Base-by-base conservation (phyloP, 2,888 invertebrate genomes). In the Melanophora roralis region DNA sequence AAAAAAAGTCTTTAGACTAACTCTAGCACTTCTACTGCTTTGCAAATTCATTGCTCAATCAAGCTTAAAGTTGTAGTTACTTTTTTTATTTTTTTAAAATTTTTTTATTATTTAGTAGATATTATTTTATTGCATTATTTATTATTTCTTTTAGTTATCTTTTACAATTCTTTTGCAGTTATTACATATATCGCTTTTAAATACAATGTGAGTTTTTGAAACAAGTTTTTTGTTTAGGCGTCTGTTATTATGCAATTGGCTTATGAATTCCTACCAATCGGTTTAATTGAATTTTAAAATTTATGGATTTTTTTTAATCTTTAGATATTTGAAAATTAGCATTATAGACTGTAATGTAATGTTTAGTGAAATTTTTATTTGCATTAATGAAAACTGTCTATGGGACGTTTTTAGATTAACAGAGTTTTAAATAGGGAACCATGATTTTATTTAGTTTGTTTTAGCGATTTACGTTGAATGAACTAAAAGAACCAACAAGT, bases 41-140 rank as follows among this genome's bases (percentile, higher is more conserved):
- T 75, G 72, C 68, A 65, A 82, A 79, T 64, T 57, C 62, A 62
- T 81, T 78, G 71, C 81, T 73, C 76, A 78, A 81, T 81, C 78
- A 81, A 81, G 78, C 81, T 77, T 60, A 65, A 72, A 78, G 55
- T 81, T 75, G 32, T 55, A 47, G 55, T 73, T 47, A 38, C 14
- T 38, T 43, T 60, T 14, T 23, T 19, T 72, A 38, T 19, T 32
- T 8, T 38, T 14, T 5, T 32, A 21, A 2, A 34, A n/a, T 21
- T 40, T 49, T 62, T 9, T 38, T n/a, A 14, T 14, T 47, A 57
- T 16, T 43, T 43, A 43, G 43, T 6, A 27, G 27, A 27, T 27
- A 27, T 53, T 53, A 43, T 59, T 38, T 69, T 59, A 69, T 59
- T 53, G 36, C 57, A 45, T 55, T 38, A 38, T 23, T 45, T 14